phyloP scores from a whole-genome alignment of 2,797 vertebrate genomes.

The Hapalemur alaotrensis region DNA sequence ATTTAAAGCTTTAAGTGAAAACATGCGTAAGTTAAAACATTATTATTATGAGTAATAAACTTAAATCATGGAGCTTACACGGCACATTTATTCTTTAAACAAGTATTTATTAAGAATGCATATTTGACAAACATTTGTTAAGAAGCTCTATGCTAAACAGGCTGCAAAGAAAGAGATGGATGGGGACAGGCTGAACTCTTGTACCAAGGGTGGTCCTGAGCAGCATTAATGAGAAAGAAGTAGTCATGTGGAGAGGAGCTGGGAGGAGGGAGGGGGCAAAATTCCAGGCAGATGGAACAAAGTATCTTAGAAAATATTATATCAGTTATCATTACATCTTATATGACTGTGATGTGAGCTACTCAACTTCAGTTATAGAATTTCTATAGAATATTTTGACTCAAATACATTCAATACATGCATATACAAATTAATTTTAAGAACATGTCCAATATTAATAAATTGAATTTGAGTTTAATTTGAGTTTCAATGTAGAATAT shows the following conservation, averaged over 20 bases:
- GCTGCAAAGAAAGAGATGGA: background rate
- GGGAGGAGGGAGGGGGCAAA: background rate
- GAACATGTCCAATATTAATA: background rate
- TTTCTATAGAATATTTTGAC: background rate
- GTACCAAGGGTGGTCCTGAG: background rate
- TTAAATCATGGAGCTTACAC: background rate
- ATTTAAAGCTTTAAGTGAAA: background rate
- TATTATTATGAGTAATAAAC: background rate
- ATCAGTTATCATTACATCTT: background rate
- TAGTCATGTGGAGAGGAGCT: background rate
- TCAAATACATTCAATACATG: background rate
- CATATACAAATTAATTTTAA: background rate
- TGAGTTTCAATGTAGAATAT: background rate
- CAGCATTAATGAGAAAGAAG: background rate
- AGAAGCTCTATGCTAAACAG: background rate
- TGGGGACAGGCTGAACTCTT: background rate
- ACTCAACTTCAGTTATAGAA: background rate
- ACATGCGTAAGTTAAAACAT: background rate
- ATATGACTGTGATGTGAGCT: background rate
- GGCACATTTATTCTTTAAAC: background rate
- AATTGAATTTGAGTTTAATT: background rate
- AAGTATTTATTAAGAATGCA: background rate
- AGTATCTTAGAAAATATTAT: background rate
- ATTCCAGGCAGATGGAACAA: background rate
- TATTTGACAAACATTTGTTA: background rate